phyloP scores from a whole-genome alignment of 1,140 invertebrate species.

The Formica exsecta region DNA sequence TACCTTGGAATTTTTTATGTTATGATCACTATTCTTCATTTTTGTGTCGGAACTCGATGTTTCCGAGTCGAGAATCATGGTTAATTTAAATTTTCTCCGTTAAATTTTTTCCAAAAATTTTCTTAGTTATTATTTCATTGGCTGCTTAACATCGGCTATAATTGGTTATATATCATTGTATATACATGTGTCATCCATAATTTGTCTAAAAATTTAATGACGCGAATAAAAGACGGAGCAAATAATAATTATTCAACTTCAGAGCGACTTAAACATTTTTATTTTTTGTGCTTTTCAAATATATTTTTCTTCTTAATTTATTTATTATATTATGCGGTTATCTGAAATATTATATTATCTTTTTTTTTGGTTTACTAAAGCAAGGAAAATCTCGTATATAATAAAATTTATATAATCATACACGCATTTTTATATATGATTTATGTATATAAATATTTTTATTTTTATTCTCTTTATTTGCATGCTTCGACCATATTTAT shows the following conservation, averaged over 20 bases:
- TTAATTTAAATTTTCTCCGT: constrained; percentile 18
- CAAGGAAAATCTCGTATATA: background rate
- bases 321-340: background rate
- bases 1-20: constrained; percentile 57
- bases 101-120: constrained; percentile 12
- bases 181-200: constrained; percentile 44
- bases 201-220: constrained; percentile 23
- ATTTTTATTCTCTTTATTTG: background rate
- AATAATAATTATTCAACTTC: constrained; percentile 27
- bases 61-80: constrained; percentile 26
- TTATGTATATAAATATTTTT: background rate
- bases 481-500: background rate
- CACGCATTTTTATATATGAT: background rate
- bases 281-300: background rate
- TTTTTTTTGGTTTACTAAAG: background rate
- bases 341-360: background rate
- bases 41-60: constrained; percentile 25
- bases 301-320: background rate
- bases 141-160: background rate
- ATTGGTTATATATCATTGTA: constrained; percentile 43
- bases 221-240: constrained; percentile 29
- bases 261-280: background rate
- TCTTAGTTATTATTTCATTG: constrained; percentile 29
- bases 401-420: background rate
- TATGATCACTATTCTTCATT: background rate